Base-by-base conservation (phyloP, 2,888 invertebrate genomes). In the Eupithecia vulgata region DNA sequence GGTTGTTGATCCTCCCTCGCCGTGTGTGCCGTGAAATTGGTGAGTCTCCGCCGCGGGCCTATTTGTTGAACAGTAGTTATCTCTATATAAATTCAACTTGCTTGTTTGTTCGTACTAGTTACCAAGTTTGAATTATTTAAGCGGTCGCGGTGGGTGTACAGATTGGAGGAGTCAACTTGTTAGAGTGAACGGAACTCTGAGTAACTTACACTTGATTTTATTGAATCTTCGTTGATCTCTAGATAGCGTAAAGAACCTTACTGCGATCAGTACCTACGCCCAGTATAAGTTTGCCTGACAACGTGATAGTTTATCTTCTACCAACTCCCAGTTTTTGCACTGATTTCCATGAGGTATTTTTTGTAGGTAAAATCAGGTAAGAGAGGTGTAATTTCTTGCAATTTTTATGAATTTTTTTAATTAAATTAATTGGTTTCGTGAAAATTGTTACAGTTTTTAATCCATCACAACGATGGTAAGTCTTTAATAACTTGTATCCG, bases 31-130 rank as follows among this genome's bases (percentile, higher is more conserved):
- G 17, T 45, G 61, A 81, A 79, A 83, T 81, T 79, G 79, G 72
- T 76, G 65, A 65, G 68, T 52, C 45, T 25, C 52, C 61, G 82
- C 79, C 78, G 37, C 42, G 70, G 76, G 80, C 75, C 78, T 81
- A 81, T 85, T 52, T n/a, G 52, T 85, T 82, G 81, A 77, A 67
- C 78, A 79, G 79, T 78, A 82, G 81, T 45, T 81, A 80, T 83
- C 79, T 81, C 80, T 81, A 21, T 72, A 81, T 79, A 81, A 82
- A 81, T 82, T 80, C 79, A 77, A 73, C 73, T 73, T 72, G 72
- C 72, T 68, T 80, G 78, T 80, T 81, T 80, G 74, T 76, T 78
- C 76, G 40, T 59, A 73, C 72, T 75, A 71, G 76, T 79, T 76
- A 76, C 72, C 71, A 76, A 71, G 71, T 68, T 40, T 64, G 35